Evolutionary conservation across 2,888 invertebrate genomes (phyloP).

Genomic region (Suillia variegata): DNA sequence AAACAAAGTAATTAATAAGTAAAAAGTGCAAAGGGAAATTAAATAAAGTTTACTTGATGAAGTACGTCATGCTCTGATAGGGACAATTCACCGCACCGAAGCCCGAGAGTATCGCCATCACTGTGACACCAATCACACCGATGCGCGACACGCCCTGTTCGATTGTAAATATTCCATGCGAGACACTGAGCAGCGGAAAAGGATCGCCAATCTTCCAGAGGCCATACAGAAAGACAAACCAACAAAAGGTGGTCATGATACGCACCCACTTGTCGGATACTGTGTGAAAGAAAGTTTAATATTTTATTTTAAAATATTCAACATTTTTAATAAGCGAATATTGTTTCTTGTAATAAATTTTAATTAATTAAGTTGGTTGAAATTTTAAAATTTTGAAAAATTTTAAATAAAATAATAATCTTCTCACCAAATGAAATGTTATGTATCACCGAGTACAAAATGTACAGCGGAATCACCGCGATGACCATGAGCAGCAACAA

Average conservation of each 20-base stretch:
- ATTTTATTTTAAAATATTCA: background rate
- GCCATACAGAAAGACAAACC: conserved; percentile 90
- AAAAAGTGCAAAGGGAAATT: background rate
- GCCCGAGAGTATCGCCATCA: conserved; percentile 97
- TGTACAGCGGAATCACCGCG: conserved; percentile 94
- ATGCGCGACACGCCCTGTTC: conserved; percentile 87
- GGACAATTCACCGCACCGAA: conserved; percentile 99
- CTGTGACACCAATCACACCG: conserved; percentile 98
- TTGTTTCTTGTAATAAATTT: no score
- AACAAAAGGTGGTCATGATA: conserved; percentile 80
- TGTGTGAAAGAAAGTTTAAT: conserved; percentile 51
- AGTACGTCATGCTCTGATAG: conserved; percentile 97
- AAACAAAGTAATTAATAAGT: conserved; percentile 10
- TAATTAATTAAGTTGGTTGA: background rate
- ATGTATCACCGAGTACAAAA: conserved; percentile 91
- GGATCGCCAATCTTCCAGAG: conserved; percentile 99
- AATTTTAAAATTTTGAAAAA: background rate
- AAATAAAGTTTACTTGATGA: conserved; percentile 74
- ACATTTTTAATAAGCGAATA: background rate
- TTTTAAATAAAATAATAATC: background rate
- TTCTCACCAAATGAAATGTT: conserved; percentile 79
- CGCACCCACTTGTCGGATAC: conserved; percentile 78
- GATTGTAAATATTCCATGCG: conserved; percentile 80
- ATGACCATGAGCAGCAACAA: conserved; percentile 92
- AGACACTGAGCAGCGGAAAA: conserved; percentile 94